Percentiles rank a stretch among this genome's conserved stretches.
These are phyloP conservation scores for Muricea muricata DNA, from an alignment of 92 coral and sea anemone genomes.

Conservation along the genomic window DNA sequence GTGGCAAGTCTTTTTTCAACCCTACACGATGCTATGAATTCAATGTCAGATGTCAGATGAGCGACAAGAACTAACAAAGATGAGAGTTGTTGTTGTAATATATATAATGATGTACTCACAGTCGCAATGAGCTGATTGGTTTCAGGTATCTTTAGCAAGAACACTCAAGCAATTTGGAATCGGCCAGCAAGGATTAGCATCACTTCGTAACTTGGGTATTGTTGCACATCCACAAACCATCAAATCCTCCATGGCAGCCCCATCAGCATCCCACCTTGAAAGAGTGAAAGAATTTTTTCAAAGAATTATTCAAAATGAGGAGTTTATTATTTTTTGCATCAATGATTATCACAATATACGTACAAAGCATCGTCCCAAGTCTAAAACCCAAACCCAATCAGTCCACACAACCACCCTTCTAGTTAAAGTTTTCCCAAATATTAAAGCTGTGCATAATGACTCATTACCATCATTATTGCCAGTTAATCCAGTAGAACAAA, in stretches of 20 bases:
- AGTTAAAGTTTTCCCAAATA: background rate
- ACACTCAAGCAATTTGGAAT: slow-evolving; percentile 17
- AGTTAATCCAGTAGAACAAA: background rate
- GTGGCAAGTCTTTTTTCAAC: background rate
- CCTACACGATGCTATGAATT: background rate
- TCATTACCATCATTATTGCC: background rate
- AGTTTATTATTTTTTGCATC: background rate
- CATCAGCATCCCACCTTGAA: background rate
- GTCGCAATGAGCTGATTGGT: background rate
- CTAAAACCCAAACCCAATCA: background rate
- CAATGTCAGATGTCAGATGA: background rate
- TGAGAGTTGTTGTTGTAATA: background rate
- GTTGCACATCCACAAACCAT: slow-evolving; percentile 2
- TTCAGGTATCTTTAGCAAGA: background rate
- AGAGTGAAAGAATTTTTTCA: background rate
- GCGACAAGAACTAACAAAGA: background rate
- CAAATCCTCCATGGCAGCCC: background rate
- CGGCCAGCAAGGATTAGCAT: background rate
- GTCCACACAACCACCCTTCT: background rate
- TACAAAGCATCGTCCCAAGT: background rate
- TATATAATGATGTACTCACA: background rate
- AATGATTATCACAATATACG: background rate
- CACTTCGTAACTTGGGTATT: background rate
- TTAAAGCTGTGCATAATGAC: background rate
- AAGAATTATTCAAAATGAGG: background rate